Percentiles rank a stretch among this genome's conserved stretches.
These are phyloP conservation scores for Poeciliopsis gracilis DNA, from an alignment of 2,797 vertebrate species.

Conservation along the genomic window DNA sequence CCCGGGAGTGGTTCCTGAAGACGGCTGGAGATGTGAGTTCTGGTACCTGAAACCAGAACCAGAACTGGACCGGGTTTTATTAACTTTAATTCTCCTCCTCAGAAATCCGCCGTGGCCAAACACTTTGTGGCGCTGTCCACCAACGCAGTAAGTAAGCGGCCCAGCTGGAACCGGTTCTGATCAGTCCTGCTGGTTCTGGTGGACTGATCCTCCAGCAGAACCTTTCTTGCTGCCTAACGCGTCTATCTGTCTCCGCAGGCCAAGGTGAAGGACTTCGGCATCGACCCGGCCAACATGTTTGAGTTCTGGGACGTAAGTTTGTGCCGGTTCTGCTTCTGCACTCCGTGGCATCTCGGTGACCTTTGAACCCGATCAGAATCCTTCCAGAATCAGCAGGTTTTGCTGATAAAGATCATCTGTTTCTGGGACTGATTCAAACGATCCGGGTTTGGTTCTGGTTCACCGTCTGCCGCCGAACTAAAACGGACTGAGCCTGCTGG, in stretches of 20 bases:
- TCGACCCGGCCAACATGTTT: conserved; percentile 95
- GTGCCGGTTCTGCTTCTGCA: neutral
- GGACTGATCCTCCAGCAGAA: neutral
- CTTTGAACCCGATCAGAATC: neutral
- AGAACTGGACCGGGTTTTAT: neutral
- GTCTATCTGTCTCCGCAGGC: conserved; percentile 68
- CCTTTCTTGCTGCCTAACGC: neutral
- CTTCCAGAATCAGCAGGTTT: neutral
- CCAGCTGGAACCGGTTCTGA: neutral
- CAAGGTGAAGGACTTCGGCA: conserved; percentile 95
- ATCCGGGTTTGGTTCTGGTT: neutral
- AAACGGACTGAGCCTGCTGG: neutral
- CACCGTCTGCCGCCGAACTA: conserved; percentile 7
- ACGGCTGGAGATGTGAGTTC: conserved; percentile 88
- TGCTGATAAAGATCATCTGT: neutral
- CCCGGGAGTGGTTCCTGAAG: conserved; percentile 92
- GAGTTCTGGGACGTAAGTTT: conserved; percentile 98
- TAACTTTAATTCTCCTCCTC: conserved; percentile 36
- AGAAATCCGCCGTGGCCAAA: conserved; percentile 91
- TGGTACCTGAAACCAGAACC: neutral
- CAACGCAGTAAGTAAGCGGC: conserved; percentile 86
- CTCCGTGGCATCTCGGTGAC: neutral
- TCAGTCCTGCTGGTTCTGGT: neutral
- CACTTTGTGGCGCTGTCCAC: conserved; percentile 97
- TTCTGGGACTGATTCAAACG: neutral